A percentile compares a stretch with the other conserved stretches of the same genome.
Conservation (phyloP, 2,888 invertebrate species). For the Miltochrista miniata region DNA sequence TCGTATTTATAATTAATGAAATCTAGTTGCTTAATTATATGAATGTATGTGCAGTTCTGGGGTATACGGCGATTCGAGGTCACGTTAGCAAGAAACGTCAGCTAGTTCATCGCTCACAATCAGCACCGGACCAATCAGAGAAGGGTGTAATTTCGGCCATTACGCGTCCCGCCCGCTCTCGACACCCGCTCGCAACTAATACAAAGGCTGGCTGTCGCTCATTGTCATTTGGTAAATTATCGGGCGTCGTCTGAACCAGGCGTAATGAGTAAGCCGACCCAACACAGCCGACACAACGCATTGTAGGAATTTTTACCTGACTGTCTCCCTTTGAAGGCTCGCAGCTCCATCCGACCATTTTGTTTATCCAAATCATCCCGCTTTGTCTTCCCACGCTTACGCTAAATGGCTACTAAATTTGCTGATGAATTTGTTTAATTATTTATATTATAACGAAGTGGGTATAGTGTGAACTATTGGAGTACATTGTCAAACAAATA, state of each 20-base stretch:
- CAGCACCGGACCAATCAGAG: constrained; percentile 43
- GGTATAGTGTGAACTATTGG: not conserved
- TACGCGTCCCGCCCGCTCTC: constrained; percentile 28
- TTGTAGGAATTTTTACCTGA: constrained; percentile 26
- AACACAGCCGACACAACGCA: constrained; percentile 14
- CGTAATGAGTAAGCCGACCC: constrained; percentile 27
- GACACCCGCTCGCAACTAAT: constrained; percentile 29
- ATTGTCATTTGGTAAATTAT: constrained; percentile 45
- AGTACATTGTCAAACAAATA: constrained; percentile 4
- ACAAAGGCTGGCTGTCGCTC: constrained; percentile 42
- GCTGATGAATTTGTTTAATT: constrained; percentile 1
- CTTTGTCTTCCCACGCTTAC: constrained; percentile 1
- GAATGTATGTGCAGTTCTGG: constrained; percentile 1
- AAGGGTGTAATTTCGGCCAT: constrained; percentile 38
- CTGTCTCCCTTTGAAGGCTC: constrained; percentile 12
- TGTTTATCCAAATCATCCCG: constrained; percentile 9
- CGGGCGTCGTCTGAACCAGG: constrained; percentile 24
- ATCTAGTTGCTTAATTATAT: too few species aligned
- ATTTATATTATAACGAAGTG: not conserved
- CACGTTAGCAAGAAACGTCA: constrained; percentile 36
- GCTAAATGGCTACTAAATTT: not conserved
- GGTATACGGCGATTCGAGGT: constrained; percentile 19
- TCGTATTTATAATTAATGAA: too few species aligned
- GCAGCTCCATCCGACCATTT: constrained; percentile 4
- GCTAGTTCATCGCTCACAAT: constrained; percentile 40